These are phyloP conservation scores for Lasioglossum albipes DNA, from an alignment of 1,140 invertebrate species.

Conservation along the genomic window DNA sequence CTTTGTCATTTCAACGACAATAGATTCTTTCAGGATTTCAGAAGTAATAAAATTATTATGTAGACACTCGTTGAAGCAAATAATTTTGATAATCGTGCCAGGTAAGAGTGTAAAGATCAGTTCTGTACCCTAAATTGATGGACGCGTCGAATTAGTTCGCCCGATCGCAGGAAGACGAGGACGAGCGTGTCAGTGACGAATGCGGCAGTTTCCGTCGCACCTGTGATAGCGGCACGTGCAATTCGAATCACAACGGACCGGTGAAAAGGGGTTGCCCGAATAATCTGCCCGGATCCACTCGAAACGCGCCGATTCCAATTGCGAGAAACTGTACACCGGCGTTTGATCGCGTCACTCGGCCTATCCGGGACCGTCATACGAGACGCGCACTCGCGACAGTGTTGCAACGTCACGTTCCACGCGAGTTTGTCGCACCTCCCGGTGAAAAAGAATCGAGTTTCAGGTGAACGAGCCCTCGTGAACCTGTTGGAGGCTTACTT, in stretches of 20 bases:
- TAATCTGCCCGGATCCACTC: conserved; percentile 48
- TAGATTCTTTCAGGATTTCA: too few relatives aligned
- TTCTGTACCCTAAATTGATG: too few relatives aligned
- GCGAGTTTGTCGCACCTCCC: neutral
- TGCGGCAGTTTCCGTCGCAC: neutral
- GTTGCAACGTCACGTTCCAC: conserved; percentile 44
- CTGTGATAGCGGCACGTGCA: too few relatives aligned
- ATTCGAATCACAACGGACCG: too few relatives aligned
- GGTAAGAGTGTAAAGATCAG: too few relatives aligned
- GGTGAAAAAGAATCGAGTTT: conserved; percentile 4
- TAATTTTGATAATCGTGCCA: too few relatives aligned
- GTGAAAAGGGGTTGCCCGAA: conserved; percentile 40
- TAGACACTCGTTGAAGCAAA: too few relatives aligned
- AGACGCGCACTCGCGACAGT: conserved; percentile 50
- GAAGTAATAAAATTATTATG: too few relatives aligned
- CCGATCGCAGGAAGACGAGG: neutral
- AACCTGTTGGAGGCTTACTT: neutral
- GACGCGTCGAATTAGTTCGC: neutral
- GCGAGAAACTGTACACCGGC: conserved; percentile 60
- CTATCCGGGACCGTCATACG: conserved; percentile 55
- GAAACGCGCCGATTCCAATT: conserved; percentile 61
- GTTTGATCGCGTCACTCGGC: conserved; percentile 47
- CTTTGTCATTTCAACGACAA: too few relatives aligned
- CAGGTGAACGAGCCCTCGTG: too few relatives aligned
- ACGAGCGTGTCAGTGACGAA: neutral